Base-by-base conservation (phyloP, 2,113 vertebrate species). In the Baryphthengus martii region DNA sequence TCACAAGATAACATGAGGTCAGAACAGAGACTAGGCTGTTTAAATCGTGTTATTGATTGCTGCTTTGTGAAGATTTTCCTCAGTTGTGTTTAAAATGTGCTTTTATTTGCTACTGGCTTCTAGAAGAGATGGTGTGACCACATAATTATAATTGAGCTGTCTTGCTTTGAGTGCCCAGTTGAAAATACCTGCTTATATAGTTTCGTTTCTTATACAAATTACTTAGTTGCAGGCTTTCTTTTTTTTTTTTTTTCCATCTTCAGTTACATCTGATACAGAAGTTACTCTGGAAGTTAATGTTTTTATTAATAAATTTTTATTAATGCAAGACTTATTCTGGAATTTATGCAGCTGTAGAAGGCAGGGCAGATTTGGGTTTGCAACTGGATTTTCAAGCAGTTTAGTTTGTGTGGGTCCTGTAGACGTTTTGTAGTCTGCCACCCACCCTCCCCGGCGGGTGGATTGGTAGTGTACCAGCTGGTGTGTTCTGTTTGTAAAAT, bases 401-500 rank as follows among this genome's bases (percentile, higher is more conserved):
- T 93, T 67, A 74, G 67, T 79, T 53, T 84, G 84, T 92, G 55
- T 44, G 52, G 80, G 89, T 97, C 94, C 88, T 95, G 86, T 92
- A 81, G 93, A 95, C 71, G 87, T 95, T 88, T 91, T 81, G 86
- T 94, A 91, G 75, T 90, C 91, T 91, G 76, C 77, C 89, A 84
- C 85, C 91, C 63, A 55, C 58, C 23, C 35, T 93, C 94, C 94
- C 91, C 2, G 2, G 90, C 37, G 96, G 52, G 18, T 92, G 80
- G 85, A 71, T 91, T 90, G 89, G 96, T 91, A 29, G 91, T 75
- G 18, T 92, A 93, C 88, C 96, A 97, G 96, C 95, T 97, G 96
- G 80, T 97, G 94, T 65, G 35, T 72, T 94, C 89, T 94, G 89
- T 91, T 90, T 82, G 73, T 85, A 95, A 88, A 92, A 80, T 33